Base-by-base conservation (phyloP, 2,797 vertebrate species). In the Falco cherrug region DNA sequence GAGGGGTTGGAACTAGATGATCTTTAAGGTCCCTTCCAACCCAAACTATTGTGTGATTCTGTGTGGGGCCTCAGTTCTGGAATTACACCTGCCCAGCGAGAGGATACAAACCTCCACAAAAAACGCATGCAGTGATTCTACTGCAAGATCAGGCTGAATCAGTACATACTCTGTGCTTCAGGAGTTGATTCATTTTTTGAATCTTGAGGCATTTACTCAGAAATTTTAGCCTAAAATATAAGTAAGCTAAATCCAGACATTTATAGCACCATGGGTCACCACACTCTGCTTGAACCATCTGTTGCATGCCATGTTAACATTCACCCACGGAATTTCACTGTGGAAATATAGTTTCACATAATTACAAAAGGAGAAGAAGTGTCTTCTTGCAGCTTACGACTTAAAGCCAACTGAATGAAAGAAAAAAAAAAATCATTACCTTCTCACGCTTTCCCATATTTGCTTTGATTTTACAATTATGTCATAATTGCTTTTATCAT, bases 361-460 rank as follows among this genome's bases (percentile, higher is more conserved):
- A 70, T 26, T 31, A 57, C 2, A 33, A 63, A 18, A 75, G 13
- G 3, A 75, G 28, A 90, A 47, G 33, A 4, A 59, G 3, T 26
- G 16, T 31, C 21, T 39, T 39, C n/a, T 16, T 77, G 6, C 9
- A 39, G 63, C 43, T 47, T 51, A 41, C 11, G 22, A 64, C 10
- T 77, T 68, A 28, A 65, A 39, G 19, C 17, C 5, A 70, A 64
- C 3, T 13, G 7, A 83, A 41, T 25, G 13, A 33, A 69, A 90
- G 21, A 56, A 94, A 77, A 84, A n/a, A n/a, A 31, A 48, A 41
- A 29, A 45, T 25, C 7, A 70, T 97, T 98, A 99, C 98, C 98
- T 98, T 97, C 98, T 98, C 75, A 99, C 57, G 50, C 20, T 97
- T 94, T 98, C 99, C 99, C 99, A 99, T 94, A 99, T 98, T 48